Evolutionary conservation across 2,888 invertebrate species (phyloP).

Genomic region (Anarsia innoxiella): DNA sequence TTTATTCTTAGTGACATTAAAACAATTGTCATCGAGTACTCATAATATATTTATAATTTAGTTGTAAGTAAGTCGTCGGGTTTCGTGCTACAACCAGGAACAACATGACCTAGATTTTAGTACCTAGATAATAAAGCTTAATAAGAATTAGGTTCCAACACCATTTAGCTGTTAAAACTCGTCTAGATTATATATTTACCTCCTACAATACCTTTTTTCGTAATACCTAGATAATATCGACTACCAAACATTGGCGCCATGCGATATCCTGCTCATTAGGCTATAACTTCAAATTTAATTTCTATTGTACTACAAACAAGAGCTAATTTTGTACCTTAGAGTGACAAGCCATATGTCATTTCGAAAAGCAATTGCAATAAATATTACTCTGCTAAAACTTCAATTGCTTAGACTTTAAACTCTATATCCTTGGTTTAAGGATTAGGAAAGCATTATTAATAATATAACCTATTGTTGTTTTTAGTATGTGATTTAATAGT

Average conservation of each 20-base stretch:
- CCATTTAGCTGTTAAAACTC: constrained; percentile 28
- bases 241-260: constrained; percentile 40
- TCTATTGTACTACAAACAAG: neutral
- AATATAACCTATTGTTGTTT: too few relatives aligned
- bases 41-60: too few relatives aligned
- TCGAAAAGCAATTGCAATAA: constrained; percentile 21
- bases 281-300: neutral
- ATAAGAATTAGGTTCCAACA: too few relatives aligned
- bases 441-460: constrained; percentile 20
- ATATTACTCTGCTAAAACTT: constrained; percentile 43
- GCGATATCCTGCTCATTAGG: constrained; percentile 29
- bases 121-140: too few relatives aligned
- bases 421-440: constrained; percentile 21
- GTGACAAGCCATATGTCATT: constrained; percentile 28
- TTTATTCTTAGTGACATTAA: too few relatives aligned
- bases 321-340: too few relatives aligned
- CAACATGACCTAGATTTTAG: too few relatives aligned
- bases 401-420: constrained; percentile 31
- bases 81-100: too few relatives aligned
- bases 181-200: constrained; percentile 34
- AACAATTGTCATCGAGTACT: too few relatives aligned
- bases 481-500: constrained; percentile 41
- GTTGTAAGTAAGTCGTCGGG: too few relatives aligned
- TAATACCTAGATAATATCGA: constrained; percentile 28
- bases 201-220: constrained; percentile 38